Evolutionary conservation across 2,888 invertebrate genomes (phyloP).

Genomic region (Cheilosia pagana): DNA sequence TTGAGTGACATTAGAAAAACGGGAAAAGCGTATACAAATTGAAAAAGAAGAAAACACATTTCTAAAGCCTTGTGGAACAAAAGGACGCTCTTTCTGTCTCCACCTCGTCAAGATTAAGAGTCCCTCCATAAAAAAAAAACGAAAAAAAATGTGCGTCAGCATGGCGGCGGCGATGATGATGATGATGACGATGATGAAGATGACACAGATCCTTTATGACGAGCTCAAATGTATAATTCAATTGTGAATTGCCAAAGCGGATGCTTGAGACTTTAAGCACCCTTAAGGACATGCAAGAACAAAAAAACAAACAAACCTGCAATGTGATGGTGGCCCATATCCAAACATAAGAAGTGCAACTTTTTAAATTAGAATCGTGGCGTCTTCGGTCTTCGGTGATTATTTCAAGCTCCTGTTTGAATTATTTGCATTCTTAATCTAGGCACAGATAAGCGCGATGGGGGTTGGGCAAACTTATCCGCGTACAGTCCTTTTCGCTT

Average conservation of each 20-base stretch:
- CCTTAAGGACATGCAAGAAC: background rate
- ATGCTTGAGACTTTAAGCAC: conserved; percentile 3
- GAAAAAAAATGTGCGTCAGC: conserved; percentile 7
- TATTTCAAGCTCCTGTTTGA: conserved; percentile 41
- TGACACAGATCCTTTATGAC: conserved; percentile 28
- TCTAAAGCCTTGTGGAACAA: conserved; percentile 8
- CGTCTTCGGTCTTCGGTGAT: background rate
- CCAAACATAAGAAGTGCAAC: background rate
- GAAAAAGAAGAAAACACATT: background rate
- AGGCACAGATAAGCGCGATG: conserved; percentile 6
- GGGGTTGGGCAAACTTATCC: conserved; percentile 19
- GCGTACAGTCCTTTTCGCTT: conserved; percentile 20
- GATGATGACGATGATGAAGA: conserved; percentile 10
- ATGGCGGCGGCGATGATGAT: background rate
- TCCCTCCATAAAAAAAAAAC: background rate
- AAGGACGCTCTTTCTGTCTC: conserved; percentile 17
- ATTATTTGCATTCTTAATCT: conserved; percentile 62
- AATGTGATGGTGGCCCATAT: background rate
- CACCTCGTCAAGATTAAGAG: conserved; percentile 20
- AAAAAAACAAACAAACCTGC: conserved; percentile 23
- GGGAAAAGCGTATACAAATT: conserved; percentile 1
- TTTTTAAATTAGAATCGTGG: conserved; percentile 15
- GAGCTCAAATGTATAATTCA: conserved; percentile 40
- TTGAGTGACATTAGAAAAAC: conserved; percentile 20
- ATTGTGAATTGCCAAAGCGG: conserved; percentile 24